Base-by-base conservation (phyloP, 2,888 invertebrate genomes). In the Platycnemis pennipes region DNA sequence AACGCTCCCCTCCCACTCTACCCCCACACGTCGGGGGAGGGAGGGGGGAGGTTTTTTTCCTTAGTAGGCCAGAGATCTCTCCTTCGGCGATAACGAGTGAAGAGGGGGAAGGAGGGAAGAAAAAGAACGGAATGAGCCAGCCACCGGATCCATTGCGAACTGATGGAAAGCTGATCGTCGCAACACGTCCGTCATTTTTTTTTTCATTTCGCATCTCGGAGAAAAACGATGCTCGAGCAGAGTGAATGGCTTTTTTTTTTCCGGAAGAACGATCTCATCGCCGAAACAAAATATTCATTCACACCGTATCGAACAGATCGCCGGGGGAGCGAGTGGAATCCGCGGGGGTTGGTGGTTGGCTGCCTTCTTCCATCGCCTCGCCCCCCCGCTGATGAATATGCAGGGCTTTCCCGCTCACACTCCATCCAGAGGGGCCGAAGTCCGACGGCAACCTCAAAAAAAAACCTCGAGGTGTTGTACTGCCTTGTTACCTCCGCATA, bases 1-100 rank as follows among this genome's bases (percentile, higher is more conserved):
- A 26, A 63, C n/a, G 13, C 44, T 7, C 53, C 56, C 37, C 89
- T 22, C 87, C 46, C 3, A 11, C 87, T 11, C 86, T 86, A 2
- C 42, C 45, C 46, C 22, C 31, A 37, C n/a, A n/a, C n/a, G 53
- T 37, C 31, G 31, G 31, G 88, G 3, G n/a, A 22, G 56, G 53
- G 42, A 56, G n/a, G 31, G 42, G 53, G 44, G 44, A n/a, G 22
- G 44, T 44, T 69, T 53, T 42, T 44, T 91, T 63, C 91, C n/a
- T 88, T 44, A 91, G 91, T 91, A 91, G 89, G 89, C 89, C 89
- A 89, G 91, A 91, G 42, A 13, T 45, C 63, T 13, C 42, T 53
- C 69, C 45, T 44, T 63, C 44, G 69, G 44, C 44, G 44, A 91
- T 31, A 91, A 53, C 37, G 77, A 77, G 77, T 37, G 77, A 77